Base-by-base conservation (phyloP, 2,113 vertebrate species). In the Gymnarchus niloticus region DNA sequence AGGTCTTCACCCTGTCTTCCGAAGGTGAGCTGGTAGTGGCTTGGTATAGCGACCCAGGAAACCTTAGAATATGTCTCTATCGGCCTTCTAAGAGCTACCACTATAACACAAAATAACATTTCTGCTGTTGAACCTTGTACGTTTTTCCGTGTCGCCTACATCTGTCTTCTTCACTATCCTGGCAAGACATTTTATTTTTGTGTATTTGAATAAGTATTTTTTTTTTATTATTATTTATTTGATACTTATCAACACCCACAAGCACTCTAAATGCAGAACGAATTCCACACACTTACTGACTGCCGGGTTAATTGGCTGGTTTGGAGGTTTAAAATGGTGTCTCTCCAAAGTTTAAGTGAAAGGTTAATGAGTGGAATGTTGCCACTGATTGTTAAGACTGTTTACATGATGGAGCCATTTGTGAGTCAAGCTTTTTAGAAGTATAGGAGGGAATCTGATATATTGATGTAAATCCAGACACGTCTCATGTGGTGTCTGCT, bases 1-100 rank as follows among this genome's bases (percentile, higher is more conserved):
- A 99, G 91, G 97, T 99, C 90, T 97, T 99, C 89, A 97, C 94
- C 89, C 93, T 94, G 56, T 93, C 97, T 5, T 92, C 95, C 0
- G 94, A 97, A 14, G 97, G 97, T 96, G 93, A 88, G 91, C 76
- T 1, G 0, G 8, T 78, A 19, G 23, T 17, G 0, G 37, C 41
- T 76, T 76, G 69, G 69, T 37, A n/a, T 19, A 33, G 41, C 41
- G 12, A 19, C 33, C 65, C 33, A 12, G 10, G 19, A 73, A 73
- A 37, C 61, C 61, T 37, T 33, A 37, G 33, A 25, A 6, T 19
- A 33, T 69, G 37, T 19, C 12, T 37, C n/a, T n/a, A n/a, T n/a
- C n/a, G 61, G 33, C 61, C 14, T 3, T 69, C 61, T 17, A 0
- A 73, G 14, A 73, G 10, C 14, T 37, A 33, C 33, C 21, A 73